These are phyloP conservation scores for Conger conger DNA, from an alignment of 2,113 vertebrate genomes.

Conservation along the genomic window DNA sequence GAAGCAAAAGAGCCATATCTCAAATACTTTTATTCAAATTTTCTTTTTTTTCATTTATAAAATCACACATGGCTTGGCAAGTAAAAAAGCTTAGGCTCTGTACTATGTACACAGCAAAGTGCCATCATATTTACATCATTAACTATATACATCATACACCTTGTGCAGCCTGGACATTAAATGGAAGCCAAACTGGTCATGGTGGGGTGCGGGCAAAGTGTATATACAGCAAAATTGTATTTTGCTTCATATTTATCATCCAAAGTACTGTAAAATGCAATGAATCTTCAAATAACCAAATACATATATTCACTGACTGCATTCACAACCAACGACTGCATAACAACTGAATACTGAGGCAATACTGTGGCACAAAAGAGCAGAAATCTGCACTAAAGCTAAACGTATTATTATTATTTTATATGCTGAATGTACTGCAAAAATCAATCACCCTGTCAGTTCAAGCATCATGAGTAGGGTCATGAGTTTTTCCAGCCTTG, in stretches of 20 bases:
- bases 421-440: neutral
- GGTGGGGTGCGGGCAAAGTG: neutral
- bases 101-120: slow-evolving; percentile 2
- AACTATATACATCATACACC: neutral
- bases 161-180: neutral
- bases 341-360: neutral
- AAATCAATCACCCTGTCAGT: neutral
- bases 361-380: neutral
- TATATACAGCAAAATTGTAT: neutral
- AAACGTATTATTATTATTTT: neutral
- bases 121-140: slow-evolving; percentile 10
- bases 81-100: slow-evolving; percentile 1
- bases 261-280: neutral
- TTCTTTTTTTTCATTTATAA: slow-evolving; percentile 17
- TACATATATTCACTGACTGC: neutral
- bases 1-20: neutral
- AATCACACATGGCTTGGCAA: neutral
- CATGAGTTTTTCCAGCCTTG: neutral
- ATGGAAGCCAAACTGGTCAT: neutral
- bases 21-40: no score
- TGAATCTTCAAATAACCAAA: slow-evolving; percentile 1
- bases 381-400: neutral
- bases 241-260: neutral
- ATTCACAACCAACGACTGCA: neutral
- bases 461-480: neutral